phyloP scores from a whole-genome alignment of 2,113 vertebrate species.

The Maccullochella peelii region DNA sequence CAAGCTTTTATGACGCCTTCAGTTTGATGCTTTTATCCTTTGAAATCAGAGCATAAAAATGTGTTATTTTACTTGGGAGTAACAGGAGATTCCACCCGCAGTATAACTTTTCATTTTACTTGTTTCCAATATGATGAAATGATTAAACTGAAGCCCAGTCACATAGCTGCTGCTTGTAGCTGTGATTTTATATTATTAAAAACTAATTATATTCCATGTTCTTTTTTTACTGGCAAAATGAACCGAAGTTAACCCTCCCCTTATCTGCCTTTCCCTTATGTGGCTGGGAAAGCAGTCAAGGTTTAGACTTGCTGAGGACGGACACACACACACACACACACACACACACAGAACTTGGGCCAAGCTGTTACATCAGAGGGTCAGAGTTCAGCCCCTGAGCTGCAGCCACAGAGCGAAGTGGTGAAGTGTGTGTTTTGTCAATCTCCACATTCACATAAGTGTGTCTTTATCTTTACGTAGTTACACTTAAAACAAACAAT shows the following conservation, averaged over 20 bases:
- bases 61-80: too few species aligned
- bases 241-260: not conserved
- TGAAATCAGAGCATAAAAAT: too few species aligned
- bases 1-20: too few species aligned
- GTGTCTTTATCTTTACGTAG: slow-evolving; percentile 31
- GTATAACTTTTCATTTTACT: too few species aligned
- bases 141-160: not conserved
- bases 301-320: not conserved
- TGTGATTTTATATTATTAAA: not conserved
- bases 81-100: too few species aligned
- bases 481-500: slow-evolving; percentile 1
- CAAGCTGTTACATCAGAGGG: slow-evolving; percentile 62
- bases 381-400: slow-evolving; percentile 42
- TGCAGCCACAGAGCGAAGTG: slow-evolving; percentile 2
- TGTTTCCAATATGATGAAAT: too few species aligned
- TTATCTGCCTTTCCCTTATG: slow-evolving; percentile 11
- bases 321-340: slow-evolving; percentile 17
- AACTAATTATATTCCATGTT: not conserved
- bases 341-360: slow-evolving; percentile 20
- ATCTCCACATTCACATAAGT: not conserved
- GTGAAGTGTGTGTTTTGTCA: slow-evolving; percentile 40
- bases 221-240: not conserved
- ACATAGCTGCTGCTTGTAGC: not conserved
- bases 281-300: slow-evolving; percentile 1
- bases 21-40: too few species aligned